Conservation (phyloP, 2,797 vertebrate species). For the Falco biarmicus region DNA sequence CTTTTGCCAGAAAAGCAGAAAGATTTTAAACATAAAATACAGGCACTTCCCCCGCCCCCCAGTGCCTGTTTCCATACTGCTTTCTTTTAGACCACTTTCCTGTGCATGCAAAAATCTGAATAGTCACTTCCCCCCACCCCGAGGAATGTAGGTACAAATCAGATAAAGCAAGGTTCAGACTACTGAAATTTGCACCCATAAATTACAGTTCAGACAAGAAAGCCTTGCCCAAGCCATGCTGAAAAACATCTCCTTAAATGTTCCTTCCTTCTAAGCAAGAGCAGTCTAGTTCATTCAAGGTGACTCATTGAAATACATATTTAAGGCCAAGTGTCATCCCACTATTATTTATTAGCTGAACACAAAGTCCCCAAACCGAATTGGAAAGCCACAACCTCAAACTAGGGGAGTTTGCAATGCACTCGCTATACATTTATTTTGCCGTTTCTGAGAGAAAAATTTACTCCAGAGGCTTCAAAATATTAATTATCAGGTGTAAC, state of each 20-base stretch:
- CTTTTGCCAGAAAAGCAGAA: background rate
- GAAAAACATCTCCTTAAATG: slow-evolving; percentile 14
- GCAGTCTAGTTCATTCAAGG: background rate
- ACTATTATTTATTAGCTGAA: slow-evolving; percentile 1
- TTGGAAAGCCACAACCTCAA: background rate
- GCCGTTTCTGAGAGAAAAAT: background rate
- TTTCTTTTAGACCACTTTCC: background rate
- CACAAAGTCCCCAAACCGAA: background rate
- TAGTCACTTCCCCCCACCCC: background rate
- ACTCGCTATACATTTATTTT: background rate
- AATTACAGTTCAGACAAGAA: background rate
- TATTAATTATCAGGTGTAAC: background rate
- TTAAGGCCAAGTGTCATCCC: slow-evolving; percentile 14
- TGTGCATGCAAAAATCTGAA: background rate
- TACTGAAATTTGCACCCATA: slow-evolving; percentile 4
- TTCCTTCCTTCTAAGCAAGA: background rate
- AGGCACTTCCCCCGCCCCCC: background rate
- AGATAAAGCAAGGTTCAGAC: background rate
- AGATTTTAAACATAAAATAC: background rate
- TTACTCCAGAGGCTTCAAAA: background rate
- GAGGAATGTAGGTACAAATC: background rate
- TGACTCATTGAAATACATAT: slow-evolving; percentile 16
- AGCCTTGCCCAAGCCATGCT: background rate
- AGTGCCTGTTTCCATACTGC: background rate
- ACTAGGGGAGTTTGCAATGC: background rate